Evolutionary conservation across 2,797 vertebrate genomes (phyloP), one percentile per base, ranked within the genome.

Genomic region (Discoglossus pictus): DNA sequence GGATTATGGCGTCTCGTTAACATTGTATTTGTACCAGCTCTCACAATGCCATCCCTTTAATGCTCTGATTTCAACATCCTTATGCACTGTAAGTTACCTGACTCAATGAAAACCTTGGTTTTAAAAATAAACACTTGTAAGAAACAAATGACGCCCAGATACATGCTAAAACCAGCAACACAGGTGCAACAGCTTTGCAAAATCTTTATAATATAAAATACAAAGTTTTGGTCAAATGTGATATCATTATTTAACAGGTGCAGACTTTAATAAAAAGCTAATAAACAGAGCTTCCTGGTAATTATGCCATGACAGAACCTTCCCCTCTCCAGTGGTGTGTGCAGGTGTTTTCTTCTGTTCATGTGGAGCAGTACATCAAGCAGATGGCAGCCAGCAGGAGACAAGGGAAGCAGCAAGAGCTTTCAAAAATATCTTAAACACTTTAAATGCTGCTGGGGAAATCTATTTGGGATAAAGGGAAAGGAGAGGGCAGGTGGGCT

Each of bases 351-450:
- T 50, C 53, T 25, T 38, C 68, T 59, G 61, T 56, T 71, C 52
- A 25, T 59, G 61, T 34, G 48, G 68, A 42, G 61, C 61, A 52
- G 36, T 59, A 64, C 61, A 71, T 71, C 52, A 64, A 59, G 54
- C 68, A 71, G 68, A 71, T 71, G 68, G 68, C 61, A 59, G 46
- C 51, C 61, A 65, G 61, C 53, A 59, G 61, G 68, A 71, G 61
- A 71, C 43, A 38, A 23, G 52, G 52, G 60, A 56, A 51, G 43
- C 42, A 39, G 23, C 21, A 17, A 56, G 60, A 63, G 24, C 43
- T 42, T 40, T 58, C 68, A 43, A 47, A 63, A 63, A 71, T 65
- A 71, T 58, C 53, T 53, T 64, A 65, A 71, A 71, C 68, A 64
- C 53, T 64, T 65, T 64, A 71, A 71, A 71, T 65, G 68, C 68